Evolutionary conservation across 1,140 invertebrate species (phyloP).

Genomic region (Anagrus nilaparvatae): DNA sequence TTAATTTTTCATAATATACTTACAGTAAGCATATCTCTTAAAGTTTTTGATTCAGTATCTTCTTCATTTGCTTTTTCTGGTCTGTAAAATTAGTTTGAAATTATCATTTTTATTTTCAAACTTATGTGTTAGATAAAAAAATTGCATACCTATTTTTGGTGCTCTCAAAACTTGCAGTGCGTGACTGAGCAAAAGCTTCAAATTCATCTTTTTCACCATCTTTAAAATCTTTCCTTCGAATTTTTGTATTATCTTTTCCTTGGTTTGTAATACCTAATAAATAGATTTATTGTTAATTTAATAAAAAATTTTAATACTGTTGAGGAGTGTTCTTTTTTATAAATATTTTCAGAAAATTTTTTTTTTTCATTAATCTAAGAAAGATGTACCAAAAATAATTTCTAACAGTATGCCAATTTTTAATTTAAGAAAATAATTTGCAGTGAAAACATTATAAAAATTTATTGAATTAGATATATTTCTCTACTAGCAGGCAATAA

Average conservation of each 20-base stretch:
- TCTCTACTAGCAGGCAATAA: constrained; percentile 7
- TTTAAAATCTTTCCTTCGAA: constrained; percentile 27
- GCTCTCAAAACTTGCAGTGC: constrained; percentile 62
- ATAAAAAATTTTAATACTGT: too few relatives aligned
- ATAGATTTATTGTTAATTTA: too few relatives aligned
- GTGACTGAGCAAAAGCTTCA: constrained; percentile 85
- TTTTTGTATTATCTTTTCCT: constrained; percentile 20
- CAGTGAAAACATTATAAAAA: constrained; percentile 7
- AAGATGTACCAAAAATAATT: too few relatives aligned
- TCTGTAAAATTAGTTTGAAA: constrained; percentile 5
- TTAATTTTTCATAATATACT: constrained; percentile 1
- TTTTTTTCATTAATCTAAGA: too few relatives aligned
- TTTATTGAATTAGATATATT: constrained; percentile 2
- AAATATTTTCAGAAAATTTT: too few relatives aligned
- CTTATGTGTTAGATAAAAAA: constrained; percentile 6
- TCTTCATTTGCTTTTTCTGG: constrained; percentile 9
- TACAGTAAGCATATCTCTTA: constrained; percentile 9
- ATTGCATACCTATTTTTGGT: constrained; percentile 52
- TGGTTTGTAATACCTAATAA: constrained; percentile 4
- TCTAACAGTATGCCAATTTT: too few relatives aligned
- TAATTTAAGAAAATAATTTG: too few relatives aligned
- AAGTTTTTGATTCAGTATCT: not conserved
- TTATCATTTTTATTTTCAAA: not conserved
- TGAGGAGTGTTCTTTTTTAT: too few relatives aligned
- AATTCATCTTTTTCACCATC: constrained; percentile 61